Percentiles rank a stretch among this genome's conserved stretches.
phyloP scores from a whole-genome alignment of 2,888 invertebrate species.

The Drosophila flavopinicola region DNA sequence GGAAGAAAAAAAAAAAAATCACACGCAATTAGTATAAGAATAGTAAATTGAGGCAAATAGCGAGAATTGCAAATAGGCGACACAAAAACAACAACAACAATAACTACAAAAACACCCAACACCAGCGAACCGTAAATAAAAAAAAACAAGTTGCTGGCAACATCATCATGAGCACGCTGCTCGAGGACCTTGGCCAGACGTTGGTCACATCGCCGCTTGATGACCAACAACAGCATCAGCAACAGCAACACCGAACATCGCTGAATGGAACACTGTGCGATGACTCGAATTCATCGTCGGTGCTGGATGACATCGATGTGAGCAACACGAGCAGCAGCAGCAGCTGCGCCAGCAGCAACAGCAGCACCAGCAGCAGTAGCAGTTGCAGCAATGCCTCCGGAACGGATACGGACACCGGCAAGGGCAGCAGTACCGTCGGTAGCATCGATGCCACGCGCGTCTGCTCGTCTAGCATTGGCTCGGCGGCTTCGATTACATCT shows the following conservation, averaged over 20 bases:
- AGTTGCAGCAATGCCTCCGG: slow-evolving; percentile 54
- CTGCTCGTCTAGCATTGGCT: slow-evolving; percentile 64
- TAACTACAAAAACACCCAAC: slow-evolving; percentile 4
- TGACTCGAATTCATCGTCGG: slow-evolving; percentile 52
- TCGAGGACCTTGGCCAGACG: slow-evolving; percentile 52
- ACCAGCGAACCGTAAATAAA: slow-evolving; percentile 1
- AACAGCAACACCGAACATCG: slow-evolving; percentile 12
- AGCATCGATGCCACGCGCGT: slow-evolving; percentile 62
- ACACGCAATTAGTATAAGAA: not conserved
- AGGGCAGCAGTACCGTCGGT: slow-evolving; percentile 61
- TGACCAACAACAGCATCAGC: slow-evolving; percentile 24
- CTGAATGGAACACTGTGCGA: slow-evolving; percentile 47
- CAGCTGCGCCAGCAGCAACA: slow-evolving; percentile 44
- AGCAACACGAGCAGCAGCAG: slow-evolving; percentile 65
- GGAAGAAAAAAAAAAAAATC: slow-evolving; percentile 3
- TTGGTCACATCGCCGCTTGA: slow-evolving; percentile 33
- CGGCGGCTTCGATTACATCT: slow-evolving; percentile 58
- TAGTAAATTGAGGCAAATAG: not conserved
- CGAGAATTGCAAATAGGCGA: slow-evolving; percentile 7
- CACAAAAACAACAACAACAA: slow-evolving; percentile 1
- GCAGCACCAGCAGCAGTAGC: slow-evolving; percentile 41
- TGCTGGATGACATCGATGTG: slow-evolving; percentile 61
- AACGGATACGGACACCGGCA: slow-evolving; percentile 67
- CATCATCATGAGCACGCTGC: slow-evolving; percentile 49
- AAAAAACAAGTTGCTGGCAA: slow-evolving; percentile 23